A percentile compares a stretch with the other conserved stretches of the same genome.
Evolutionary conservation across 2,888 invertebrate species (phyloP).

Genomic region (Bembecia ichneumoniformis): DNA sequence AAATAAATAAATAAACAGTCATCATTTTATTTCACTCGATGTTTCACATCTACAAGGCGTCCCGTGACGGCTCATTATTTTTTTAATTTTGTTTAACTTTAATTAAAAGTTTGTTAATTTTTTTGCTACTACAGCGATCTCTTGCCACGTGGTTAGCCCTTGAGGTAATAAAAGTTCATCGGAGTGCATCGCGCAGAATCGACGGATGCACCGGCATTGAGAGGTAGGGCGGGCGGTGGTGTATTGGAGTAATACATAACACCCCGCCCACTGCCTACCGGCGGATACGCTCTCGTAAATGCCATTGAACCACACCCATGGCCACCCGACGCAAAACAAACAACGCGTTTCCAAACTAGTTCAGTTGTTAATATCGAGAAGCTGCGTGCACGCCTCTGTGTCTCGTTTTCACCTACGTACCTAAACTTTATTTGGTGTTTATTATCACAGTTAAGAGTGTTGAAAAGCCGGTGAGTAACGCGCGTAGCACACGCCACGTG

Average conservation of each 20-base stretch:
- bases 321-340: slow-evolving; percentile 16
- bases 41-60: too few species aligned
- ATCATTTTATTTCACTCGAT: too few species aligned
- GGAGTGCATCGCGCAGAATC: slow-evolving; percentile 37
- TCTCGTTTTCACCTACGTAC: slow-evolving; percentile 11
- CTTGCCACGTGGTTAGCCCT: neutral
- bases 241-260: slow-evolving; percentile 21
- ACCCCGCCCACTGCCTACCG: slow-evolving; percentile 17
- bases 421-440: slow-evolving; percentile 31
- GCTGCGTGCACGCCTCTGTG: neutral
- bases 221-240: slow-evolving; percentile 16
- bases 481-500: slow-evolving; percentile 14
- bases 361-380: neutral
- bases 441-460: slow-evolving; percentile 35
- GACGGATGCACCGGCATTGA: slow-evolving; percentile 22
- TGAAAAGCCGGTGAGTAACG: slow-evolving; percentile 6
- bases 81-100: too few species aligned
- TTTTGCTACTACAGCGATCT: neutral
- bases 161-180: neutral
- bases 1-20: too few species aligned
- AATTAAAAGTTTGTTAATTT: too few species aligned
- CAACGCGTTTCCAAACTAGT: slow-evolving; percentile 7
- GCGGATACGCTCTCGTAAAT: slow-evolving; percentile 22
- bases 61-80: too few species aligned
- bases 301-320: slow-evolving; percentile 43